Conservation (phyloP, 1,140 invertebrate species). For the Drosophila dunni region DNA sequence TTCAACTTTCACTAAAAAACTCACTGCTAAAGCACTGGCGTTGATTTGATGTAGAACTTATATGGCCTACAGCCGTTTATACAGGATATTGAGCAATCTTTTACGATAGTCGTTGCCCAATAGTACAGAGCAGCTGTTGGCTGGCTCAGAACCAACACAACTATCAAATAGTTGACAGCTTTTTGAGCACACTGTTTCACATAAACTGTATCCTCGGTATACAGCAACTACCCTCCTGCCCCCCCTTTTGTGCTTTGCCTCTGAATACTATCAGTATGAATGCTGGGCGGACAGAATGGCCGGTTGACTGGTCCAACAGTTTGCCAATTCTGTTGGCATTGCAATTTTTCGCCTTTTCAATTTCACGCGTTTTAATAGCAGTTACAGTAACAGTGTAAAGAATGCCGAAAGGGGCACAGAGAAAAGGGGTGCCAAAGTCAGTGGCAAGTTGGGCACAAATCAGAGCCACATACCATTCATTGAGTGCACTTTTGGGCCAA, state of each 20-base stretch:
- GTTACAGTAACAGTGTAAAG: conserved; percentile 8
- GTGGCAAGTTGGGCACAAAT: conserved; percentile 24
- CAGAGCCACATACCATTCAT: conserved; percentile 58
- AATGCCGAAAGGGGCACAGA: not conserved
- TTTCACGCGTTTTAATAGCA: conserved; percentile 75
- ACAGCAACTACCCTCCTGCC: too few relatives aligned
- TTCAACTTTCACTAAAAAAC: too few relatives aligned
- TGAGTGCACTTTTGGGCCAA: conserved; percentile 21
- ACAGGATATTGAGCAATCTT: conserved; percentile 16
- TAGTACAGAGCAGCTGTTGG: conserved; percentile 11
- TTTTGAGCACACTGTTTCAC: conserved; percentile 32
- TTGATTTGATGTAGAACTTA: not conserved
- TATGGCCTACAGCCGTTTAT: conserved; percentile 5
- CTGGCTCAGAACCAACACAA: conserved; percentile 7
- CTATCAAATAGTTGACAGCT: conserved; percentile 54
- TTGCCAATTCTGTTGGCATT: conserved; percentile 54
- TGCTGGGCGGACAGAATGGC: not conserved
- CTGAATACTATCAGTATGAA: conserved; percentile 10
- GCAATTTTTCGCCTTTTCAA: conserved; percentile 80
- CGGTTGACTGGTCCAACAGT: conserved; percentile 34
- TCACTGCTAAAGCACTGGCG: too few relatives aligned
- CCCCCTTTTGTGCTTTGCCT: not conserved
- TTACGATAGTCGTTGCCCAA: conserved; percentile 3
- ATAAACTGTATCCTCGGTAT: conserved; percentile 38
- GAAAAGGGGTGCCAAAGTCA: conserved; percentile 8